Conservation (phyloP, 1,140 invertebrate species). For the Eufriesea mexicana region DNA sequence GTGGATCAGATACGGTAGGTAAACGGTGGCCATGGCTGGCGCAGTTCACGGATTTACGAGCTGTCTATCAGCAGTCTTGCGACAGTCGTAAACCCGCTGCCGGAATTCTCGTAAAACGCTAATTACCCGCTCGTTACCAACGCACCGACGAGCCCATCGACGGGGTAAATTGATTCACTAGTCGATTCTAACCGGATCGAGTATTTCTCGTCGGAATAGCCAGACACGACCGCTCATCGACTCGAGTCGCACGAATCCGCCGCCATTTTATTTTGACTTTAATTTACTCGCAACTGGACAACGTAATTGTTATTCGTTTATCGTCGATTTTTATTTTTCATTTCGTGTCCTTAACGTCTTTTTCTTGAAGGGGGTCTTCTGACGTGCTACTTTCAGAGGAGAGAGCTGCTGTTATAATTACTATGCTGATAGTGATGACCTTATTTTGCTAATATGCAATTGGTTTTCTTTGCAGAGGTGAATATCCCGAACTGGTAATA, state of each 20-base stretch:
- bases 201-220: neutral
- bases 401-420: too few species aligned
- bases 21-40: conserved; percentile 5
- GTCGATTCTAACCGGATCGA: too few species aligned
- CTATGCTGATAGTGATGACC: too few species aligned
- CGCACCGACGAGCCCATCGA: neutral
- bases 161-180: neutral
- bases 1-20: neutral
- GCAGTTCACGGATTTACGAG: conserved; percentile 42
- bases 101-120: conserved; percentile 39
- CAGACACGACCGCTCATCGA: neutral
- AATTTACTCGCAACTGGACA: too few species aligned
- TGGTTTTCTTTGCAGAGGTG: neutral
- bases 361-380: too few species aligned
- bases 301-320: too few species aligned
- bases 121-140: conserved; percentile 4
- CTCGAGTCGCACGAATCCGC: too few species aligned
- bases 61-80: conserved; percentile 37
- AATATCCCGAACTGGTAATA: conserved; percentile 16
- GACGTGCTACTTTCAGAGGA: too few species aligned
- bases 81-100: conserved; percentile 27
- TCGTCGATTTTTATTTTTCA: too few species aligned
- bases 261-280: neutral
- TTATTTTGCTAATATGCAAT: too few species aligned
- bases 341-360: too few species aligned